A percentile compares a stretch with the other conserved stretches of the same genome.
Evolutionary conservation across 2,113 vertebrate genomes (phyloP).

Genomic region (Heterotis niloticus): DNA sequence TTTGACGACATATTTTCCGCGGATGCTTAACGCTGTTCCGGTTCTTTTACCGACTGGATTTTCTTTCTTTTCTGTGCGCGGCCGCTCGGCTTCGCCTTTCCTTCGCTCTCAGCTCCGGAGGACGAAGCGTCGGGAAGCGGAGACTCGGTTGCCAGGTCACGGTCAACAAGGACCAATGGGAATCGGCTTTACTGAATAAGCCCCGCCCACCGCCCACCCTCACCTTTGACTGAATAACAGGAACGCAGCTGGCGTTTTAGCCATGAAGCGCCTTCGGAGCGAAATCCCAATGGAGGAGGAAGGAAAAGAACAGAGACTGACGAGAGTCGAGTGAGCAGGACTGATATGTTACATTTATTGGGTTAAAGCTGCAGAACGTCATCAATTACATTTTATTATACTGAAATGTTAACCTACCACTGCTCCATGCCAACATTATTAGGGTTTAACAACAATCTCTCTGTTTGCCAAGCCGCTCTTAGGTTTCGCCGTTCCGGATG

Average conservation of each 20-base stretch:
- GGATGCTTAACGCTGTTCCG: too few relatives aligned
- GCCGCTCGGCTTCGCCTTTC: not conserved
- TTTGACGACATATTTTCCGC: slow-evolving; percentile 70
- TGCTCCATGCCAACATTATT: not conserved
- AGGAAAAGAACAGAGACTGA: not conserved
- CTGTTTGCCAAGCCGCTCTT: slow-evolving; percentile 6
- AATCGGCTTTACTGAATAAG: slow-evolving; percentile 27
- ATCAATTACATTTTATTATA: not conserved
- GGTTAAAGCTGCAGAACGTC: not conserved
- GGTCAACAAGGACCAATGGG: slow-evolving; percentile 63
- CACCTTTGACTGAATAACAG: not conserved
- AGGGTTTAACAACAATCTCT: too few relatives aligned
- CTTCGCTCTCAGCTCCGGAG: too few relatives aligned
- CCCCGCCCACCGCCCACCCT: not conserved
- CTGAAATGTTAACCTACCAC: too few relatives aligned
- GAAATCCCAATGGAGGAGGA: not conserved
- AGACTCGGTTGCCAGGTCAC: slow-evolving; percentile 65
- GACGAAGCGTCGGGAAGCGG: slow-evolving; percentile 32
- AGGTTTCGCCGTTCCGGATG: slow-evolving; percentile 63
- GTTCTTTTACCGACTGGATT: not conserved
- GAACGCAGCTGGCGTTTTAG: not conserved
- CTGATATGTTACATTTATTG: not conserved
- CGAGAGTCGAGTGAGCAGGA: not conserved
- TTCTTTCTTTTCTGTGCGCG: not conserved
- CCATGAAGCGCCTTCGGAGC: not conserved